Base-by-base conservation (phyloP, 2,797 vertebrate genomes). In the Margarornis squamiger region DNA sequence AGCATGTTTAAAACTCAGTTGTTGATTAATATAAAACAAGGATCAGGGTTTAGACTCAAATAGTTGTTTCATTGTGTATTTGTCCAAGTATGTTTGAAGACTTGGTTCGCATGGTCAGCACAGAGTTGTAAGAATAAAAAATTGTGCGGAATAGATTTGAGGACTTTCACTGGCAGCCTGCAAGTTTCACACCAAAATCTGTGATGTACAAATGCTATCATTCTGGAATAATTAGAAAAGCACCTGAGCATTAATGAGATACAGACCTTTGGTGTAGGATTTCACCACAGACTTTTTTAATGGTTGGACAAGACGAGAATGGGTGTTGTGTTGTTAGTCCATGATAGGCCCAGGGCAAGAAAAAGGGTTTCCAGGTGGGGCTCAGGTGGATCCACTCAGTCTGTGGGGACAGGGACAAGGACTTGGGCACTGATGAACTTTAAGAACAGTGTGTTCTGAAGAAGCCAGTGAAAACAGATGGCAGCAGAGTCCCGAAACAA, bases 241-340 rank as follows among this genome's bases (percentile, higher is more conserved):
- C 16, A n/a, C 26, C 5, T 4, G 58, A 54, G 19, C 32, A 39
- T 15, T 6, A 17, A 10, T 29, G 78, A 48, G 63, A 72, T 10
- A 55, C 18, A 80, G 46, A 61, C 4, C 7, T 57, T n/a, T 39
- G 73, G 20, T 27, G 43, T 7, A 58, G 54, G 62, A 62, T 70
- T 70, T 81, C 66, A 48, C 22, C 24, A 39, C 2, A 11, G 52
- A 6, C 12, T 24, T 67, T 63, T 86, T 71, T 30, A 38, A 29
- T 4, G 6, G 26, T 9, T 66, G 34, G 34, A 21, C 15, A 67
- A 59, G 29, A 30, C 27, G 29, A 75, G 27, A 82, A 73, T 11
- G 26, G 17, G 14, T 0, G 0, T 58, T 13, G 7, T 15, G 29
- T 75, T 58, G 24, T 32, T 45, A 10, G 15, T 23, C 23, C 59